Percentiles rank a stretch among this genome's conserved stretches.
These are phyloP conservation scores for Equus przewalskii DNA, from an alignment of 2,113 vertebrate species.

Conservation along the genomic window DNA sequence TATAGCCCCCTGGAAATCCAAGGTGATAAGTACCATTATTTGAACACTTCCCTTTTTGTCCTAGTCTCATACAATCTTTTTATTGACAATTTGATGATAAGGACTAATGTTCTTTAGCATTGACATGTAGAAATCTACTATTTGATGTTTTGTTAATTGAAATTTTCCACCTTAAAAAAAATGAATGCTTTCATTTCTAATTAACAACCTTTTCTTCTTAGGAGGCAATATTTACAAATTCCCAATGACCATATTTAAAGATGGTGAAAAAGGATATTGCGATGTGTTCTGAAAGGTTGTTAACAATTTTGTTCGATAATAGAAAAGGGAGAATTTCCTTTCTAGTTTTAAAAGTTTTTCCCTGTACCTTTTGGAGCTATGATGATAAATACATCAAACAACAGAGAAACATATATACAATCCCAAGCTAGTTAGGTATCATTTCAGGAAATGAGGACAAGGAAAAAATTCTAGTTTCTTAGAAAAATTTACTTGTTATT, in stretches of 20 bases:
- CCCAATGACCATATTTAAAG: not conserved
- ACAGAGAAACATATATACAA: not conserved
- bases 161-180: conserved; percentile 30
- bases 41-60: conserved; percentile 37
- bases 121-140: conserved; percentile 41
- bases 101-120: not conserved
- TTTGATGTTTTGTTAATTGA: conserved; percentile 44
- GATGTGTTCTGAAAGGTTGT: not conserved
- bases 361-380: not conserved
- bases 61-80: not conserved
- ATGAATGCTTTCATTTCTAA: not conserved
- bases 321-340: conserved; percentile 22
- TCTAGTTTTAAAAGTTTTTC: conserved; percentile 56
- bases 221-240: conserved; percentile 35
- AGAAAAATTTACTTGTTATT: conserved; percentile 11
- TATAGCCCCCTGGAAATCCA: not conserved
- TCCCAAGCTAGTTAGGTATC: not conserved
- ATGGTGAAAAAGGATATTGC: not conserved
- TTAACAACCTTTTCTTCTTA: conserved; percentile 48
- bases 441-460: not conserved
- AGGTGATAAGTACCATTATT: conserved; percentile 1
- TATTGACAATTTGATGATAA: conserved; percentile 47
- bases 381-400: not conserved
- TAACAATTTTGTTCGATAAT: conserved; percentile 16
- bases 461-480: not conserved